These are phyloP conservation scores for Climacteris rufus DNA, from an alignment of 2,113 vertebrate species.

Conservation along the genomic window DNA sequence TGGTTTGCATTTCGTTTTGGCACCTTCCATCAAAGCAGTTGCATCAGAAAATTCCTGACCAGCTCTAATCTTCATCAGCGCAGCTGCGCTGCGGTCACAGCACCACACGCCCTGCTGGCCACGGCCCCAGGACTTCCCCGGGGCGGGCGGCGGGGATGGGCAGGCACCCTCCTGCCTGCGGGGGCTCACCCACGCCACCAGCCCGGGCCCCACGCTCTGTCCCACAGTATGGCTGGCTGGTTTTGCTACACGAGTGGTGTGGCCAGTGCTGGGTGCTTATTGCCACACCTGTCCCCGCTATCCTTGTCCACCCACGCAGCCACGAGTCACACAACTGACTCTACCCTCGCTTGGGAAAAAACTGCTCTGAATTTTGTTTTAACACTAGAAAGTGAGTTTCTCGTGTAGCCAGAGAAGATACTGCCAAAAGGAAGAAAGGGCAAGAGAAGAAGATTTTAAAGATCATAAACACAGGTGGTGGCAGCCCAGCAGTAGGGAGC, in stretches of 20 bases:
- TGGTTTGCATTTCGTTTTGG: neutral
- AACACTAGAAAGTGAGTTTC: neutral
- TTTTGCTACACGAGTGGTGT: rapidly evolving
- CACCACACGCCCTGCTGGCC: neutral
- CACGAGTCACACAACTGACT: rapidly evolving
- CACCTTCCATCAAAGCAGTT: conserved; percentile 43
- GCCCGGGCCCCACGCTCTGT: neutral
- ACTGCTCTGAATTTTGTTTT: neutral
- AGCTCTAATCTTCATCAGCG: neutral
- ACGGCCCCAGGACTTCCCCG: neutral
- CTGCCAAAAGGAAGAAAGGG: neutral
- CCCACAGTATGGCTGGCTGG: rapidly evolving
- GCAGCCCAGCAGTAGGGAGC: neutral
- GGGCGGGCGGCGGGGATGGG: rapidly evolving
- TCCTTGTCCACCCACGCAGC: rapidly evolving
- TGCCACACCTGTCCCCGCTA: neutral
- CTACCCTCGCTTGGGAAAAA: neutral
- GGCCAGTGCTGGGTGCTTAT: neutral
- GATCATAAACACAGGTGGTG: neutral
- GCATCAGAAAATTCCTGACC: conserved; percentile 58
- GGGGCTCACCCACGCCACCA: rapidly evolving
- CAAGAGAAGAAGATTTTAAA: neutral
- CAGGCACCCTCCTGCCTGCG: neutral
- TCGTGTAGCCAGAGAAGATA: neutral
- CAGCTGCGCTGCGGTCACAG: conserved; percentile 3